Evolutionary conservation across 2,888 invertebrate species (phyloP), one percentile per base, ranked within the genome.

Genomic region (Creontiades dilutus): DNA sequence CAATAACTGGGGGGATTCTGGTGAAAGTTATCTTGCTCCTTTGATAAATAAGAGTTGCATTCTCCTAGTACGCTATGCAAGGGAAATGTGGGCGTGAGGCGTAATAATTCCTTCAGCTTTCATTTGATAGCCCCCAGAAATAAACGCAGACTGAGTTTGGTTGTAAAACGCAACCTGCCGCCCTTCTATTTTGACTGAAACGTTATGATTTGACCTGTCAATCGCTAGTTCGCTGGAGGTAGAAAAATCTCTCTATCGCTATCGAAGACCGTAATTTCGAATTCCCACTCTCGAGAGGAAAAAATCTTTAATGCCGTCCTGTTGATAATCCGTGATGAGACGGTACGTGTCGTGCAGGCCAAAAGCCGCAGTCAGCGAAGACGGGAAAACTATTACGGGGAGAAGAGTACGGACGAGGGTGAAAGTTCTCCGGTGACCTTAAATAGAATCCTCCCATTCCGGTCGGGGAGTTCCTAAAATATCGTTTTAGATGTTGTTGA

Each of bases 401-500:
- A 16, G 57, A 16, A 7, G 57, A 14, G n/a, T 57, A 57, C 23
- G 68, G 23, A 68, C 68, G 68, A 68, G 27, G 68, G 68, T 68
- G 68, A 68, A 68, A 68, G 68, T 68, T 68, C 68, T 23, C 23
- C 27, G 68, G 68, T 68, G 68, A 68, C 68, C 68, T 61, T 61
- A 61, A 61, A 68, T 68, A 68, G 68, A 68, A 68, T 68, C 68
- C 27, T 68, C 68, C 19, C 68, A 68, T 68, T 68, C 68, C 68
- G 68, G 68, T 68, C 23, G 68, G 68, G 5, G 23, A 12, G 23
- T 23, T 68, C 68, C 68, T 68, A 68, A 68, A 68, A 23, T 68
- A 68, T 68, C 68, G 68, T 68, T 23, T 23, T 23, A 68, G 68
- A 9, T 2, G 61, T 9, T 19, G 68, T 68, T 68, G 23, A 68